Evolutionary conservation across 2,797 vertebrate species (phyloP), one percentile per base, ranked within the genome.

Genomic region (Phataginus tetradactyla): DNA sequence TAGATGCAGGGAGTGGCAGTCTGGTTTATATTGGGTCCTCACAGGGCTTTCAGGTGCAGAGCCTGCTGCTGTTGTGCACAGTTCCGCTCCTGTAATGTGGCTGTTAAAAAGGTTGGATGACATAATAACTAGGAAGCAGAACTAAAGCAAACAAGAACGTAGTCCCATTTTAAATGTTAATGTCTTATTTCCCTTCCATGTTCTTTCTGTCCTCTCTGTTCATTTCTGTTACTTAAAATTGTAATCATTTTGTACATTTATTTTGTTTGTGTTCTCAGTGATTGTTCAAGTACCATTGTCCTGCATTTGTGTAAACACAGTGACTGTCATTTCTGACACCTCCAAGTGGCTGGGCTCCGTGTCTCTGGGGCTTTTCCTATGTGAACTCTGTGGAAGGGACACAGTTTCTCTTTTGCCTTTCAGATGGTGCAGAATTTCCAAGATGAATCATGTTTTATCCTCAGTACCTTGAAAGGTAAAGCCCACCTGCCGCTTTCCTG

Each of bases 371-470:
- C 53, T 64, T 66, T 42, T 42, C 27, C 0, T 25, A 18, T 15
- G 1, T 1, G 12, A 80, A 6, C 37, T 66, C 7, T 53, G 32
- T 7, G 86, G n/a, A 92, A 51, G 45, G 42, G 61, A 17, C 1
- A 0, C 34, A 45, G 71, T 96, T 71, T 96, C 85, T 96, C 32
- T 61, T 95, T 94, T 98, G 39, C 85, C 92, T 95, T 98, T 97
- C 98, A 99, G 99, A 99, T 99, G 99, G 99, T 99, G 91, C 99
- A 99, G 97, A 99, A 99, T 98, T 99, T 99, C 97, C 98, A 98
- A 92, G 99, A 99, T n/a, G 99, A 99, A 97, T 99, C 99, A 13
- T 99, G 99, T 98, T 99, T 99, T 97, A 97, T 99, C 95, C 99
- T 99, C 98, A 99, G 99, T 98, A 99, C 99, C 68, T 98, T 99